Evolutionary conservation across 2,113 vertebrate genomes (phyloP), one percentile per base, ranked within the genome.

Genomic region (Platichthys stellatus): DNA sequence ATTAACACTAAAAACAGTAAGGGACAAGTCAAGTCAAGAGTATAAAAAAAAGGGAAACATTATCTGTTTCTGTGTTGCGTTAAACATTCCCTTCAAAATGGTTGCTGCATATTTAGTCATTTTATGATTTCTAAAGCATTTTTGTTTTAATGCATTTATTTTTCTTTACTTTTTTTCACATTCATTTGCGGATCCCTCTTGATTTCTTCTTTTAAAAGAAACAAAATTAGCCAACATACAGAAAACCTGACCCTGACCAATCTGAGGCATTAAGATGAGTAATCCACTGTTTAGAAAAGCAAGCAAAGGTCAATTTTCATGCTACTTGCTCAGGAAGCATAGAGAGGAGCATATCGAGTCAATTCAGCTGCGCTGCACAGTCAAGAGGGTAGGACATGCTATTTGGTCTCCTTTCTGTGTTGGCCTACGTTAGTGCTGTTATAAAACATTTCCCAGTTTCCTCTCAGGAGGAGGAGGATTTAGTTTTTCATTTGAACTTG

Each of bases 301-400:
- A 86, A 86, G 92, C 88, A 92, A 93, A 92, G 90, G 92, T 94
- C 92, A 88, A 90, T 93, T 85, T 93, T 88, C 88, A 92, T 82
- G 84, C 90, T 90, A 63, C 89, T 90, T 86, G 89, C 87, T 86
- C 89, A 72, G 89, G 88, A 86, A 88, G 83, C 86, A 80, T 26
- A 14, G 82, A 91, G 85, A 68, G 85, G 78, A 86, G 82, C 73
- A 64, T 80, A 89, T 87, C 74, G 63, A 86, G 88, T 92, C 87
- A 76, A 84, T 93, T 89, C 86, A 80, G 78, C 82, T 28, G 76
- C n/a, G 14, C 62, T 67, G 79, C 78, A 76, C 89, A 74, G 78
- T 88, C 71, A 74, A 89, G 83, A 86, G 68, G 69, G 81, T 83
- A 86, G 57, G 84, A 82, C 72, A 75, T 60, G 66, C 79, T 59